These are phyloP conservation scores for Norana najaformis DNA, from an alignment of 2,888 invertebrate species.

Conservation along the genomic window DNA sequence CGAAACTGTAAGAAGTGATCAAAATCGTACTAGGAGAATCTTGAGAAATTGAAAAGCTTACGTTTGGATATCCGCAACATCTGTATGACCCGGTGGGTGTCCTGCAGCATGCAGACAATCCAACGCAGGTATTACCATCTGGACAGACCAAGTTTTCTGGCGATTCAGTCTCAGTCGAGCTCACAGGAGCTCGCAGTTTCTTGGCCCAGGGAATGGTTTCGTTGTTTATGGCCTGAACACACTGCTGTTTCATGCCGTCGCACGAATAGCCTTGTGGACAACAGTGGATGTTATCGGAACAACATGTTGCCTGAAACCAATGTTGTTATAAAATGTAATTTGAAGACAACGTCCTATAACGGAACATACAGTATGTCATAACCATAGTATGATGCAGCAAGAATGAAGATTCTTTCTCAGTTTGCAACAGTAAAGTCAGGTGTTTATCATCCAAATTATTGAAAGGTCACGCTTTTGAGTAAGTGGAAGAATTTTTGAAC, in stretches of 20 bases:
- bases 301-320: conserved; percentile 46
- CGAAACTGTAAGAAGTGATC: too few species aligned
- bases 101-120: background rate
- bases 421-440: too few species aligned
- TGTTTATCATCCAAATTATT: too few species aligned
- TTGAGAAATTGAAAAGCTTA: background rate
- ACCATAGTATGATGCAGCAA: too few species aligned
- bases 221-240: background rate
- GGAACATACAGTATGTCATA: background rate
- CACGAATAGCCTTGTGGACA: conserved; percentile 45
- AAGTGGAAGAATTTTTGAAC: too few species aligned
- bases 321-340: too few species aligned
- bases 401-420: too few species aligned
- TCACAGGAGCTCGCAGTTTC: background rate
- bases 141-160: background rate
- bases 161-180: background rate
- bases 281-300: conserved; percentile 48
- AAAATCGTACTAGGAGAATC: too few species aligned
- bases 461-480: too few species aligned
- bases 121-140: background rate
- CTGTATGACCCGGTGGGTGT: background rate
- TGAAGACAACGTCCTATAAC: too few species aligned
- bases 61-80: background rate
- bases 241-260: background rate
- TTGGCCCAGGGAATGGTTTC: conserved; percentile 2